Base-by-base conservation (phyloP, 2,113 vertebrate species). In the Poeciliopsis turrubarensis region DNA sequence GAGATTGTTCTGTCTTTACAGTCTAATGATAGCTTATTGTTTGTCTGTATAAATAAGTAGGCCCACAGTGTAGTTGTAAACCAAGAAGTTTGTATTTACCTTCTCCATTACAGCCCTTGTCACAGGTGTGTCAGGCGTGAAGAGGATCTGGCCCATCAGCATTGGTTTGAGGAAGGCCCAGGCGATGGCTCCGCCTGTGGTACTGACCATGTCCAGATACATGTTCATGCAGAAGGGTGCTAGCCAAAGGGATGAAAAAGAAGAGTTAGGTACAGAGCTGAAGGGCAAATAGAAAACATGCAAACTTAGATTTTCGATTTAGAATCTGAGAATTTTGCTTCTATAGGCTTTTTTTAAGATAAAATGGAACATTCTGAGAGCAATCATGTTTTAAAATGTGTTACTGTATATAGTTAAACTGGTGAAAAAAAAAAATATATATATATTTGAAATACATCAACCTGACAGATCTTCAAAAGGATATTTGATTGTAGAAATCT, bases 141-240 rank as follows among this genome's bases (percentile, higher is more conserved):
- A 99, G 64, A 99, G 93, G 86, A 99, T 96, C 75, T 92, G 91
- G 71, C 98, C 98, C 94, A 98, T 90, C 75, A 99, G 92, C 97
- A 99, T 94, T 14, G 98, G 98, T 85, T 99, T 99, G 65, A 99
- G 93, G 92, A 99, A 97, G 64, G 96, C 96, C 98, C 98, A 99
- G 80, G 96, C 96, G 60, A 97, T 95, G 70, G 95, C 96, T 77
- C 97, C 98, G 1, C 95, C 95, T 0, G 96, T 96, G 77, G 97
- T 98, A 65, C 94, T 96, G 70, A 98, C 96, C 93, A 99, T 96
- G 87, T 98, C 96, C 93, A 97, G 91, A 84, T 96, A 98, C 89
- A 99, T 94, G 32, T 94, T 95, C 89, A 91, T 95, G 63, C 98
- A 99, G 91, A 97, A 99, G 0, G 95, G 93, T 80, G 95, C 98